These are phyloP conservation scores for Columbina picui DNA, from an alignment of 2,113 vertebrate genomes.

Conservation along the genomic window DNA sequence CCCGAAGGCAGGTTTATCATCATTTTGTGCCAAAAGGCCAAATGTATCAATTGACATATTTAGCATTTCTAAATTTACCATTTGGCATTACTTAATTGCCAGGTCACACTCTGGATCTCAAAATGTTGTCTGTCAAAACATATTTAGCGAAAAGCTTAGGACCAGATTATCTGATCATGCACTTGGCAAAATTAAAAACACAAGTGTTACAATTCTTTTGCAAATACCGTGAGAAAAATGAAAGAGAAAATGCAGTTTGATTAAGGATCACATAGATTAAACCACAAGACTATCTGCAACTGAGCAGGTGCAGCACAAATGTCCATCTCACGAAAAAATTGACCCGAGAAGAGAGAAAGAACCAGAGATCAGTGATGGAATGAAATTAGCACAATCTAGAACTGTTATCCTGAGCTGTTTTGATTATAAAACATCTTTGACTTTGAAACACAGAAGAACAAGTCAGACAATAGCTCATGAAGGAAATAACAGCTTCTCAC, in stretches of 20 bases:
- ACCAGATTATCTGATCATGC: background rate
- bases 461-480: background rate
- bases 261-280: background rate
- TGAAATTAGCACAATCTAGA: background rate
- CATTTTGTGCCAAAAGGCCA: background rate
- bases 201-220: background rate
- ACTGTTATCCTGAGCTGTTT: background rate
- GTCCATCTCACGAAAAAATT: background rate
- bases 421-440: background rate
- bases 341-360: background rate
- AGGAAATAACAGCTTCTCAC: background rate
- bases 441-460: background rate
- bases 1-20: background rate
- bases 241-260: background rate
- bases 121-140: background rate
- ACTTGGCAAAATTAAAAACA: background rate
- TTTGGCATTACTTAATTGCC: background rate
- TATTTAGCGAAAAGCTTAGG: background rate
- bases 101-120: background rate
- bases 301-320: fast-evolving
- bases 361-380: background rate
- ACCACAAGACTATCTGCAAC: background rate
- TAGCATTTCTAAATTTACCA: background rate
- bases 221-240: background rate
- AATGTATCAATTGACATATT: background rate